These are phyloP conservation scores for Menidia beryllina DNA, from an alignment of 2,113 vertebrate species.

Conservation along the genomic window DNA sequence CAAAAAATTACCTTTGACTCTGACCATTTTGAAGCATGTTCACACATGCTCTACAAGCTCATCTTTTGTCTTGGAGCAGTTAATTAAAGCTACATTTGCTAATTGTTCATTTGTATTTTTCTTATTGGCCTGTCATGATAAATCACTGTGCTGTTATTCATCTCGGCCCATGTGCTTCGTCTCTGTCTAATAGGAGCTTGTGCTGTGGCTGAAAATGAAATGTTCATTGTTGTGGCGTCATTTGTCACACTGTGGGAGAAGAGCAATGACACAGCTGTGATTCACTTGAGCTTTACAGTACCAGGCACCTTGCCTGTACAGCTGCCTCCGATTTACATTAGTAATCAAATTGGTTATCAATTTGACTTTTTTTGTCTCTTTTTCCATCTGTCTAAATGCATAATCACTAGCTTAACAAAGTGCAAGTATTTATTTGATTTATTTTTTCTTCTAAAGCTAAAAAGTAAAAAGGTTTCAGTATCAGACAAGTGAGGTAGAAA, in stretches of 20 bases:
- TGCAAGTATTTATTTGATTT: too few relatives aligned
- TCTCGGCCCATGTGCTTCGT: constrained; percentile 64
- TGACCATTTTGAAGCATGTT: constrained; percentile 65
- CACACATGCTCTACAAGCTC: constrained; percentile 65
- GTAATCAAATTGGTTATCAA: constrained; percentile 15
- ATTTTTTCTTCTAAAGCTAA: too few relatives aligned
- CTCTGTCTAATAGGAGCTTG: constrained; percentile 72
- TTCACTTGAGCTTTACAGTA: constrained; percentile 52
- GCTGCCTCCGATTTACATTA: constrained; percentile 9
- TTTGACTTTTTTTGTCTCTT: constrained; percentile 1
- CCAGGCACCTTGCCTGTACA: neutral
- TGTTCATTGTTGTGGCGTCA: constrained; percentile 74
- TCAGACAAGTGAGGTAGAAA: too few relatives aligned
- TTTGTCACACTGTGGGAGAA: constrained; percentile 78
- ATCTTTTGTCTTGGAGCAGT: constrained; percentile 68
- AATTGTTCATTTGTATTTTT: constrained; percentile 83
- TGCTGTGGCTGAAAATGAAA: constrained; percentile 74
- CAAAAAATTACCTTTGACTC: constrained; percentile 62
- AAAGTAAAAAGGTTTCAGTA: too few relatives aligned
- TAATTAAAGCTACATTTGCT: constrained; percentile 78
- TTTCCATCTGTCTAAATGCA: neutral
- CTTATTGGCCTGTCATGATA: constrained; percentile 74
- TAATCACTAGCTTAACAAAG: too few relatives aligned
- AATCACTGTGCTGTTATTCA: constrained; percentile 74
- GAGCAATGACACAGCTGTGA: constrained; percentile 69